Conservation (phyloP, 2,113 vertebrate species). For the Cyanocitta stelleri region DNA sequence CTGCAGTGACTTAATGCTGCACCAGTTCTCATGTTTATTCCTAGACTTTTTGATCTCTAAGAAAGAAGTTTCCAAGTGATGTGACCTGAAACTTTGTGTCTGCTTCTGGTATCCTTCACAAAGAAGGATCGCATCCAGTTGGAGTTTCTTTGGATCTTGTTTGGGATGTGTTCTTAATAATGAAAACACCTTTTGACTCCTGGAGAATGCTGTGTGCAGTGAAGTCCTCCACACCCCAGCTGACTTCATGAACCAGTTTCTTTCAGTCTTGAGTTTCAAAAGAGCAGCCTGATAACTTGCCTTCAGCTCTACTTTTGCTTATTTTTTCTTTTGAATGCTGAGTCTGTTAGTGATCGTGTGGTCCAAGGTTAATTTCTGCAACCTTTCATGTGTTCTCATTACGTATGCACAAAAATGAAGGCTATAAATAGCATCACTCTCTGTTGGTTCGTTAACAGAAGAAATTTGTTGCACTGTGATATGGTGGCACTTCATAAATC, state of each 20-base stretch:
- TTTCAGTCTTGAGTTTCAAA: background rate
- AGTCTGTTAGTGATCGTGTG: background rate
- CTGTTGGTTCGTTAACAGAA: background rate
- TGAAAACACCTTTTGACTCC: background rate
- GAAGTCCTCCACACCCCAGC: background rate
- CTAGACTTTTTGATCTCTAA: background rate
- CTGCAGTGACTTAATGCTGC: background rate
- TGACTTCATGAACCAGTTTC: background rate
- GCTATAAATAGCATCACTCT: background rate
- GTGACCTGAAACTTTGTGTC: background rate
- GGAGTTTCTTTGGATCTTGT: background rate
- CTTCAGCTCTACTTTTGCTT: background rate
- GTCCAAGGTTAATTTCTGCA: slow-evolving; percentile 5
- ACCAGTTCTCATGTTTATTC: background rate
- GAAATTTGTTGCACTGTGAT: background rate
- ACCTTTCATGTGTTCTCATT: background rate
- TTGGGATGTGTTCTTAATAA: background rate
- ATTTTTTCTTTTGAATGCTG: background rate
- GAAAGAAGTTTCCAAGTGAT: background rate
- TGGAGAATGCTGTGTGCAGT: background rate
- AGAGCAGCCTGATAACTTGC: background rate
- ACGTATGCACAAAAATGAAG: background rate
- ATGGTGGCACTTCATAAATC: background rate
- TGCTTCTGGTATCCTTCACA: background rate
- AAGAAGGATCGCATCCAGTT: background rate